Evolutionary conservation across 2,888 invertebrate genomes (phyloP), one percentile per base, ranked within the genome.

Genomic region (Drosophila borborema): DNA sequence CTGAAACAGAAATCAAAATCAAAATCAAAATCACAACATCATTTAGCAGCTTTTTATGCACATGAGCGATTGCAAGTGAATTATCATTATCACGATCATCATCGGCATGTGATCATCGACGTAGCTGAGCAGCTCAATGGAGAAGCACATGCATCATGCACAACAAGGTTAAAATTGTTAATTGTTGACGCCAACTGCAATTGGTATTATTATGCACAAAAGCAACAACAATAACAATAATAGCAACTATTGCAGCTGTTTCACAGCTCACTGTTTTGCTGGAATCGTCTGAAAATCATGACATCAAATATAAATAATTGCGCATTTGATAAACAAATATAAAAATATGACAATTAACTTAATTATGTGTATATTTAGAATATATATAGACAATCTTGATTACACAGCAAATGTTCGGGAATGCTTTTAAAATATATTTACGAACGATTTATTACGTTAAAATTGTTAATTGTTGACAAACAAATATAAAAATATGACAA

Each of bases 81-180:
- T 55, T 51, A 49, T 67, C 64, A 63, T 64, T 48, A 64, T 71
- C 18, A 59, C 58, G 46, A 51, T 62, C 28, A 60, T 62, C 36
- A 43, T 68, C 16, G n/a, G 10, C 34, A 14, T 34, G 41, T 56
- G 55, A 64, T 67, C 28, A 34, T 55, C 69, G 36, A 14, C 16
- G 18, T 51, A 55, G 51, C 31, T 28, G 51, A 51, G 51, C 43
- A 46, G 28, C 56, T 36, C 34, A 34, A 36, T 38, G 45, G 40
- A 41, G 34, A 43, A 36, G 67, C 78, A 61, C 67, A 79, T 79
- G 73, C 82, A 79, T 81, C 74, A 72, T 90, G 90, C 79, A 81
- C 86, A 86, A 89, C 86, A 81, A 82, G 75, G 90, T 70, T 89
- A 67, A 75, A 60, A 64, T 75, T 77, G 72, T 79, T 89, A 86